Percentiles rank a stretch among this genome's conserved stretches.
Evolutionary conservation across 2,888 invertebrate genomes (phyloP).

Genomic region (Hoplodrina blanda): DNA sequence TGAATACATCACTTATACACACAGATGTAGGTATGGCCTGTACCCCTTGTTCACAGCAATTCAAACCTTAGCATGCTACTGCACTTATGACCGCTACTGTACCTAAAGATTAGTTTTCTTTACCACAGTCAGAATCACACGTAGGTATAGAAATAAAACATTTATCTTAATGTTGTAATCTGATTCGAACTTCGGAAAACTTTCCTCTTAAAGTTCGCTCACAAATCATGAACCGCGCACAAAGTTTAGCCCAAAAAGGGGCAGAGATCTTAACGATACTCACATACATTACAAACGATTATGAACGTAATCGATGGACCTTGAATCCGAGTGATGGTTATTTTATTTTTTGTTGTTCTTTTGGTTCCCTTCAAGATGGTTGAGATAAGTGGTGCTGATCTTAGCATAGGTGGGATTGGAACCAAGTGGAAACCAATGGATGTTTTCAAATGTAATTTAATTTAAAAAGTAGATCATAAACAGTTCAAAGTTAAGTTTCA

Average conservation of each 20-base stretch:
- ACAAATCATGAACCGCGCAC: constrained; percentile 46
- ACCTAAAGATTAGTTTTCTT: background rate
- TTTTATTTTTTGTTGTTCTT: background rate
- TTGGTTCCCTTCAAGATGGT: too few species aligned
- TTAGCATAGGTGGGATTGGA: too few species aligned
- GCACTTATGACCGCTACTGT: too few species aligned
- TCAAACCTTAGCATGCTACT: too few species aligned
- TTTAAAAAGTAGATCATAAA: too few species aligned
- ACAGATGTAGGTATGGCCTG: too few species aligned
- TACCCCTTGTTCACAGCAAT: too few species aligned
- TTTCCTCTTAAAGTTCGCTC: constrained; percentile 34
- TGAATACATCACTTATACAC: too few species aligned
- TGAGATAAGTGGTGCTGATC: too few species aligned
- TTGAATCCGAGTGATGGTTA: constrained; percentile 41
- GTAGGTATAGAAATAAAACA: constrained; percentile 40
- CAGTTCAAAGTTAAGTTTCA: too few species aligned
- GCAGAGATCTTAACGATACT: constrained; percentile 44
- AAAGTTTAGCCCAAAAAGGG: constrained; percentile 37
- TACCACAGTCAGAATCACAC: constrained; percentile 30
- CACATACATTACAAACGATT: constrained; percentile 41
- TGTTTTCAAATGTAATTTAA: too few species aligned
- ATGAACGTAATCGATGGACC: constrained; percentile 40
- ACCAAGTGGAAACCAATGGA: too few species aligned
- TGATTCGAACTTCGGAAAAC: constrained; percentile 44
- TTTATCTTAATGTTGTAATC: constrained; percentile 46